Evolutionary conservation across 1,140 invertebrate genomes (phyloP), one percentile per base, ranked within the genome.

Genomic region (Sarcophaga peregrina): DNA sequence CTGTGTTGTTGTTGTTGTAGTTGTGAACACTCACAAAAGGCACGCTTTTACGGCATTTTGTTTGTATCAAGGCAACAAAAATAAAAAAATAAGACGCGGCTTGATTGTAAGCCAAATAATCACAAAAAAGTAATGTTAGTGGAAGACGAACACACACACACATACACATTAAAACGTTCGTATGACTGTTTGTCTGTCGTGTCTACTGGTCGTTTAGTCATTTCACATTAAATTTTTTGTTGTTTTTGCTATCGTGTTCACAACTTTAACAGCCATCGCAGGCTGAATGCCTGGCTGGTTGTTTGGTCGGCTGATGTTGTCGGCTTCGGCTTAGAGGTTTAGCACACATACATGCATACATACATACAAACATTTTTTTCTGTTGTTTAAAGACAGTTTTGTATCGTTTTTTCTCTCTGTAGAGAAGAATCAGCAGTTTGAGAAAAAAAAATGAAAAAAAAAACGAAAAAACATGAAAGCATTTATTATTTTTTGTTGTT

Each of bases 21-120:
- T 9, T 68, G 20, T 20, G 17, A 20, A 68, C n/a, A 20, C 62
- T 68, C 17, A 68, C 62, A 68, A 68, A 68, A 68, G 62, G 62
- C 62, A 68, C 62, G 62, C 62, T 68, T 68, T 68, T 68, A 68
- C 62, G 62, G 62, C 62, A 68, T 68, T 68, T 68, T 68, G 62
- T 68, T 68, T 68, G 62, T 68, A 25, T 68, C n/a, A 25, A 68
- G n/a, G 13, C 13, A 62, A n/a, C n/a, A n/a, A n/a, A n/a, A n/a
- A n/a, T n/a, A n/a, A n/a, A 62, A 68, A 68, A 68, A 68, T 3
- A 20, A 68, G 17, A 68, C n/a, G 62, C 62, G 62, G 62, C 62
- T 68, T 68, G 62, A 68, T 68, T 68, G 62, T 68, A 68, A 68
- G 62, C 62, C 17, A 68, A 68, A 68, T 25, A 68, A 68, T 9